Evolutionary conservation across 2,797 vertebrate species (phyloP), one percentile per base, ranked within the genome.

Genomic region (Gadopsis marmoratus): DNA sequence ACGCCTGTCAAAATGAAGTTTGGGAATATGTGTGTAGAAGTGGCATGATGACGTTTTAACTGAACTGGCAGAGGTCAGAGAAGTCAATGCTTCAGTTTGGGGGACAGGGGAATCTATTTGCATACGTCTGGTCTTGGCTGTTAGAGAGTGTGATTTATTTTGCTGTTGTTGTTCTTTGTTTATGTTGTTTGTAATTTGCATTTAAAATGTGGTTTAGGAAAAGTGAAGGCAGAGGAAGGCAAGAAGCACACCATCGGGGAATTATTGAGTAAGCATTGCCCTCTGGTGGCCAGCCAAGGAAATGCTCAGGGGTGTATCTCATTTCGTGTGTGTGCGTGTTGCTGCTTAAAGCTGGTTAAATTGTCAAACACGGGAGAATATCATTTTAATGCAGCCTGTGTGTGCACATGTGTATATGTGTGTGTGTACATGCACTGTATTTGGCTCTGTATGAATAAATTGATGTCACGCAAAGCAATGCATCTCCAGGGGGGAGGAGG

Each of bases 181-280:
- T 87, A 63, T 69, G 75, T 86, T 78, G 63, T 87, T 79, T 56
- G 48, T 76, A 64, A 86, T 90, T 89, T 91, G 79, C 90, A 84
- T 92, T 85, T 88, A 53, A 76, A 35, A 87, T 79, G 37, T 79
- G 68, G 9, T 78, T 74, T 78, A 51, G 82, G 82, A 84, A 82
- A 79, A 60, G 29, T 45, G 60, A 31, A 60, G 31, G 31, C 45
- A 43, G 50, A 82, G 43, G 50, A 63, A 61, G 56, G 74, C 29
- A 41, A 39, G 4, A 62, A 63, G 39, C 3, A 12, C 39, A 41
- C 8, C 4, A 17, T 2, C 7, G 29, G 39, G 31, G 63, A 59
- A 91, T 89, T 74, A 67, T 13, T 93, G 77, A 80, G 90, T 83
- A 48, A 76, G 74, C 88, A 93, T 83, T 93, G 91, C 91, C 93